Conservation (phyloP, 2,113 vertebrate genomes). For the Zosterops borbonicus region DNA sequence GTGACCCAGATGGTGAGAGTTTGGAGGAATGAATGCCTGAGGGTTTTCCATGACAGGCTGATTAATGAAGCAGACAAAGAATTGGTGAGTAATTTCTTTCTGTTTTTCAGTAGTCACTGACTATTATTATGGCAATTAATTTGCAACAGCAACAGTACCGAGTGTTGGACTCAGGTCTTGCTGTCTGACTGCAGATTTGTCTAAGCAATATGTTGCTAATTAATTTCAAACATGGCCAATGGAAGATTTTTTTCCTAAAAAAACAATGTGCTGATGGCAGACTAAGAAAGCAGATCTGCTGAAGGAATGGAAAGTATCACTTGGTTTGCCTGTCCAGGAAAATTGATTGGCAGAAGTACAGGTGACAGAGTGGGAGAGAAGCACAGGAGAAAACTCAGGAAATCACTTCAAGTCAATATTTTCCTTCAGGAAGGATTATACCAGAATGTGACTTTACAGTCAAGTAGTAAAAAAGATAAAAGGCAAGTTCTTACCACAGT, state of each 20-base stretch:
- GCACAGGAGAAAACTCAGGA: neutral
- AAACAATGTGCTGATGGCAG: neutral
- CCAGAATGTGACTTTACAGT: neutral
- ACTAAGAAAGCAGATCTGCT: neutral
- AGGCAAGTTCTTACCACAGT: neutral
- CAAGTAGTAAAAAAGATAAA: neutral
- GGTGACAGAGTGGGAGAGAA: neutral
- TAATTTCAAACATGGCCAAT: neutral
- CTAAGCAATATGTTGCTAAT: neutral
- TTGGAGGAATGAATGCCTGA: constrained; percentile 95
- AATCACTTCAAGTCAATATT: neutral
- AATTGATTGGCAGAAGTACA: neutral
- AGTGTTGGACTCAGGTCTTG: neutral
- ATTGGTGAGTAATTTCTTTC: constrained; percentile 76
- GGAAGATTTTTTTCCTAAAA: neutral
- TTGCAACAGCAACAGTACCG: neutral
- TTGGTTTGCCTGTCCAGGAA: neutral
- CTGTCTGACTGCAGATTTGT: neutral
- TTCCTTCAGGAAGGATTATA: neutral
- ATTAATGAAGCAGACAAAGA: constrained; percentile 87
- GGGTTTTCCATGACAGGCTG: constrained; percentile 94
- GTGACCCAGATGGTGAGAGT: constrained; percentile 89
- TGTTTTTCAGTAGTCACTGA: neutral
- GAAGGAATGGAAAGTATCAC: neutral
- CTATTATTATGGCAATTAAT: constrained; percentile 1